Evolutionary conservation across 2,888 invertebrate species (phyloP), one percentile per base, ranked within the genome.

Genomic region (Athetis lepigone): DNA sequence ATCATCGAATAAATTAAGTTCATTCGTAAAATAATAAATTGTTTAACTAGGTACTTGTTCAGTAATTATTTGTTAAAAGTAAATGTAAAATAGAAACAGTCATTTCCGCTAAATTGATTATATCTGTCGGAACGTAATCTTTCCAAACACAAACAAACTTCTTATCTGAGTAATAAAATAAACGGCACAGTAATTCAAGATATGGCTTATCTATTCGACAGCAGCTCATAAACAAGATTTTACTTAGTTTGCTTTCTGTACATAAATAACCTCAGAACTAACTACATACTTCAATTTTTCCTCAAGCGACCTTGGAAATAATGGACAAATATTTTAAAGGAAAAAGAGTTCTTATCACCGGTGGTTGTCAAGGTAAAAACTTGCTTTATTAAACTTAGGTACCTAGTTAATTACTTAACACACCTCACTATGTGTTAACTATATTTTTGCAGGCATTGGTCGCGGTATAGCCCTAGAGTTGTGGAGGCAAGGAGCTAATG

Each of bases 331-430:
- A 88, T 73, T 97, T 97, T 85, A 94, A 95, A 79, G 96, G 96
- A 54, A 98, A 98, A 94, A 95, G 96, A 54, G 97, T 98, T 82
- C 92, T 98, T 45, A 97, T 98, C 0, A 98, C 98, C 3, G 98
- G 98, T 49, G 98, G 98, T 55, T 98, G 98, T 43, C 96, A 96
- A 96, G 98, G 98, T 97, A 96, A 57, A 36, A 8, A 11, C 5
- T 21, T 36, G 33, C 11, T 39, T 54, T 45, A 49, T 33, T n/a
- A 27, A 40, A n/a, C 21, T n/a, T 45, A 36, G 8, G 2, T 33
- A 19, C n/a, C 16, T 29, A 40, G 2, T 3, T 36, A 8, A 1
- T 4, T 43, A 27, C 0, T 0, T 8, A 29, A 0, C 8, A 19
- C 27, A 18, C 23, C 11, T 25, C 6, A 5, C 7, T 16, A 7